These are phyloP conservation scores for Amblyraja radiata DNA, from an alignment of 2,797 vertebrate genomes.

Conservation along the genomic window DNA sequence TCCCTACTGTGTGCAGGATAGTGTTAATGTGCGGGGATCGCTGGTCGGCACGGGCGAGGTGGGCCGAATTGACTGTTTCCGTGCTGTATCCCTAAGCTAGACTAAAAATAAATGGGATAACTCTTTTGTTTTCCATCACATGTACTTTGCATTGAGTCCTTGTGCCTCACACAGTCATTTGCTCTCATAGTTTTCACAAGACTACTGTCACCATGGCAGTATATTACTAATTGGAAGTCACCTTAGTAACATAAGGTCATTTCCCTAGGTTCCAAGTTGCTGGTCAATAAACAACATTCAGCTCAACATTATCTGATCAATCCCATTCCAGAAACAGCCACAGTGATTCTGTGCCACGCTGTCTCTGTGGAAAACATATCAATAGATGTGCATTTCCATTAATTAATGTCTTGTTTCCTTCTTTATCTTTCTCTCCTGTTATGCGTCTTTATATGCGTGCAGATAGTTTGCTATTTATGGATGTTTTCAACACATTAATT, in stretches of 20 bases:
- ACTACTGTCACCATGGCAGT: slow-evolving; percentile 22
- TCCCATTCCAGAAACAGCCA: neutral
- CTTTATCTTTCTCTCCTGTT: neutral
- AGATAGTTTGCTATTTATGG: neutral
- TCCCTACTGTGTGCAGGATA: too few species aligned
- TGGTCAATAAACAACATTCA: slow-evolving; percentile 16
- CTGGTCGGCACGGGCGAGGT: too few species aligned
- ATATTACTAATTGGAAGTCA: neutral
- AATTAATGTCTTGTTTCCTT: neutral
- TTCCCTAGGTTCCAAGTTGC: neutral
- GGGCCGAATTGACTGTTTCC: too few species aligned
- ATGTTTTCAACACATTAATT: neutral
- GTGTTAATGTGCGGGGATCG: too few species aligned
- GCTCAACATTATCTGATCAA: neutral
- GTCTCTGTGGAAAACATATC: neutral
- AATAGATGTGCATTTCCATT: neutral
- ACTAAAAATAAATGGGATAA: too few species aligned
- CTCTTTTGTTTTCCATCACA: neutral
- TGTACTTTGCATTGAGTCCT: neutral
- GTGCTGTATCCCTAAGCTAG: too few species aligned
- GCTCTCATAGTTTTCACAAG: neutral
- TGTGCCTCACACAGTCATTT: too few species aligned
- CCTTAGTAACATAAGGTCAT: slow-evolving; percentile 19
- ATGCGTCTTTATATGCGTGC: neutral
- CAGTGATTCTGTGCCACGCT: neutral